Conservation (phyloP, 1,140 invertebrate genomes). For the Brachystomella parvula region DNA sequence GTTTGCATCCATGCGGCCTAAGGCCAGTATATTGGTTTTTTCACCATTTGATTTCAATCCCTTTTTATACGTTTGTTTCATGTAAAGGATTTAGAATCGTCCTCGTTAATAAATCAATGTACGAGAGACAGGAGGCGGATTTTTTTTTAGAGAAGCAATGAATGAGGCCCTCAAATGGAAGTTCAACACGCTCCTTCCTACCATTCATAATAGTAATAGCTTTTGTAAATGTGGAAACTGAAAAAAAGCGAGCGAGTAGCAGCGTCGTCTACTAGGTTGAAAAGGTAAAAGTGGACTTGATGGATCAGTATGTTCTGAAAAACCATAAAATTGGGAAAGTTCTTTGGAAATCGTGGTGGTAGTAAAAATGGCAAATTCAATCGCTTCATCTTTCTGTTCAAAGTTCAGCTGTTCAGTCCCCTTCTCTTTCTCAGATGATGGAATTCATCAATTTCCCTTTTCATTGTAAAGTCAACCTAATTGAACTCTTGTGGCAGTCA, state of each 20-base stretch:
- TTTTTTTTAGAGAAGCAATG: not conserved
- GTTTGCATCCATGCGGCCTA: too few relatives aligned
- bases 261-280: not conserved
- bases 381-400: too few relatives aligned
- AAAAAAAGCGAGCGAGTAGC: too few relatives aligned
- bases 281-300: not conserved
- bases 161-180: conserved; percentile 4
- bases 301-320: not conserved
- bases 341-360: not conserved
- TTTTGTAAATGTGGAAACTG: not conserved
- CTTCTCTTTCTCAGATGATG: too few relatives aligned
- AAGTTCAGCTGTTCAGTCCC: too few relatives aligned
- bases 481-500: conserved; percentile 3
- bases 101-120: not conserved
- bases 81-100: not conserved
- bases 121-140: conserved; percentile 1
- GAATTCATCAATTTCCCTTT: not conserved
- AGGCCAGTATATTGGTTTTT: too few relatives aligned
- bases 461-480: conserved; percentile 6
- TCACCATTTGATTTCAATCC: not conserved
- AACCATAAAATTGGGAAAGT: not conserved
- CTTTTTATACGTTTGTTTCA: not conserved
- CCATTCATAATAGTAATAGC: conserved; percentile 8
- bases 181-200: not conserved
- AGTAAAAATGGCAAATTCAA: conserved; percentile 8